Conservation (phyloP, 2,888 invertebrate species). For the Stenoptilia bipunctidactyla region DNA sequence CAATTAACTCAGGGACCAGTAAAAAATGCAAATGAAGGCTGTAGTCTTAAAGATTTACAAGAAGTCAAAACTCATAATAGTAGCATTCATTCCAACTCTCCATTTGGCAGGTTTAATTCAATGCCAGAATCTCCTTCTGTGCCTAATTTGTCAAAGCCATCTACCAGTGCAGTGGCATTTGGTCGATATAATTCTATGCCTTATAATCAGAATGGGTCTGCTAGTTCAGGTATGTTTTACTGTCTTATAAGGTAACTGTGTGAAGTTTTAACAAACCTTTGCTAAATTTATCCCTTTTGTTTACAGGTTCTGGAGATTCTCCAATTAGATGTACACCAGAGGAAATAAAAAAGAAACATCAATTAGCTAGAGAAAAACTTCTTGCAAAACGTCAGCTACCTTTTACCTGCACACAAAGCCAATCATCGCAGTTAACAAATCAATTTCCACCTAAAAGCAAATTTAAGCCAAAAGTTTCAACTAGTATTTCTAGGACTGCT, state of each 20-base stretch:
- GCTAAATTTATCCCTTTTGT: slow-evolving; percentile 10
- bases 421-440: slow-evolving; percentile 16
- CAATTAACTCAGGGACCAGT: slow-evolving; percentile 46
- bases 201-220: slow-evolving; percentile 28
- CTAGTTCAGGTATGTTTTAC: neutral
- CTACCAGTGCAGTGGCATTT: slow-evolving; percentile 51
- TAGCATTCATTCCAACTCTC: slow-evolving; percentile 38
- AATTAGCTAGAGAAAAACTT: slow-evolving; percentile 71
- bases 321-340: slow-evolving; percentile 66
- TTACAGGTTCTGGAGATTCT: slow-evolving; percentile 33
- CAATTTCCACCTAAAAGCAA: slow-evolving; percentile 21
- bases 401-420: slow-evolving; percentile 38
- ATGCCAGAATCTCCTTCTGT: slow-evolving; percentile 60
- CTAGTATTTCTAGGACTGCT: slow-evolving; percentile 10
- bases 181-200: slow-evolving; percentile 61
- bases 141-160: slow-evolving; percentile 32
- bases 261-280: neutral
- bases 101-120: slow-evolving; percentile 50
- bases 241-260: neutral
- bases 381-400: slow-evolving; percentile 61
- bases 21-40: slow-evolving; percentile 12
- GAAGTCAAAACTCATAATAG: slow-evolving; percentile 35
- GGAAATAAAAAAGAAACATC: slow-evolving; percentile 74
- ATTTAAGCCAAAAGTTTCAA: slow-evolving; percentile 38
- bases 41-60: slow-evolving; percentile 20